phyloP scores from a whole-genome alignment of 2,888 invertebrate genomes.

The Melinaea menophilus region DNA sequence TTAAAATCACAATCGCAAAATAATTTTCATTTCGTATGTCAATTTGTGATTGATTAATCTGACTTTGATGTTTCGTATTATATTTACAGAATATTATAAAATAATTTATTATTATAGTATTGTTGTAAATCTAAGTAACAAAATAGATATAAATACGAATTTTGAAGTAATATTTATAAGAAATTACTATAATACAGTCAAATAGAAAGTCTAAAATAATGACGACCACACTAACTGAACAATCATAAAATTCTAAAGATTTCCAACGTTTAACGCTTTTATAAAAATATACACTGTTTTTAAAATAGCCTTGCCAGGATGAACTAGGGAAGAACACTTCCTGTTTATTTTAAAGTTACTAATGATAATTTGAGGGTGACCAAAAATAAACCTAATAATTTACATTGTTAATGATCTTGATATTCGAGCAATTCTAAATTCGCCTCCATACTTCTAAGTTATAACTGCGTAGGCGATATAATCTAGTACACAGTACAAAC shows the following conservation, averaged over 20 bases:
- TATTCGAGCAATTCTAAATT: too few relatives aligned
- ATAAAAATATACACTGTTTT: constrained; percentile 2
- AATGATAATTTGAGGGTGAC: constrained; percentile 23
- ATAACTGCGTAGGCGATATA: too few relatives aligned
- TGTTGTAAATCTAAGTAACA: neutral
- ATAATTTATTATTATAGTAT: neutral
- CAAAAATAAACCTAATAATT: constrained; percentile 19
- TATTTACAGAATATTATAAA: neutral
- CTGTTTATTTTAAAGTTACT: constrained; percentile 24
- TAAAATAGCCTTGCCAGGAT: constrained; percentile 8
- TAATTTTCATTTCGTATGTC: neutral
- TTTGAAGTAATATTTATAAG: too few relatives aligned
- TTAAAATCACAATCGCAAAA: constrained; percentile 3
- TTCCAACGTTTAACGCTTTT: neutral
- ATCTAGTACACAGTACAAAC: too few relatives aligned
- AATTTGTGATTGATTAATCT: constrained; percentile 2
- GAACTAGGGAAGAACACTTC: constrained; percentile 16
- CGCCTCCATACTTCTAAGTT: too few relatives aligned
- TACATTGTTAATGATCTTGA: neutral
- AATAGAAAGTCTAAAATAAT: too few relatives aligned
- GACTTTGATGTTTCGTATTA: constrained; percentile 3
- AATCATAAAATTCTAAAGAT: neutral
- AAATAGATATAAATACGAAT: too few relatives aligned
- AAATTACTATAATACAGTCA: too few relatives aligned
- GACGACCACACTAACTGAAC: too few relatives aligned